Evolutionary conservation across 2,888 invertebrate species (phyloP), one percentile per base, ranked within the genome.

Genomic region (Xiphydria camelus): DNA sequence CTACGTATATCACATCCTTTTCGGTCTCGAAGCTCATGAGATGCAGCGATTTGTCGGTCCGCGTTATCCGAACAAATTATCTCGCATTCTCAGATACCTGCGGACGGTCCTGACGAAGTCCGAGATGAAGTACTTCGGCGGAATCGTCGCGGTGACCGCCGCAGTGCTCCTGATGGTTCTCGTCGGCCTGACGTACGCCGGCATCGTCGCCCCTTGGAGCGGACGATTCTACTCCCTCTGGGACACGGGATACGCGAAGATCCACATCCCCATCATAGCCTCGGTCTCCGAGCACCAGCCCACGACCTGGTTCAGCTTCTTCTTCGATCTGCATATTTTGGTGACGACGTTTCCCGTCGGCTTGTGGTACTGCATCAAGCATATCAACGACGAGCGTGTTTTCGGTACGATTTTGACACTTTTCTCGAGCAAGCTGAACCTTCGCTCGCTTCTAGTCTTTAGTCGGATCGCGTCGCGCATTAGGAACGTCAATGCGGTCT

Each of bases 261-360:
- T 98, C 65, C 98, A 99, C 78, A 98, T 98, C 67, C 98, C 98
- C 2, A 99, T 99, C 69, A 99, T 99, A 59, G 98, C 98, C 1
- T 96, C 96, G 0, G 98, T 99, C 15, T 97, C 97, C 0, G 98
- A 99, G 75, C 98, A 99, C 83, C 99, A 99, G 78, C 99, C 99
- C 0, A 99, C 99, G 1, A 96, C 97, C 0, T 99, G 99, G 99
- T 97, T 97, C 54, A 94, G 94, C 0, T 95, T 96, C 78, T 97
- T 99, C 84, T 98, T 99, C 74, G 99, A 99, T 78, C 82, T 99
- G 4, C 99, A 99, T 75, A 90, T 99, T 57, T 82, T 99, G 29
- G 91, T 96, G 5, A 91, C 94, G 61, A 92, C 94, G 1, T 99
- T 99, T 80, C 99, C 99, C 0, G 98, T 96, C 10, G 99, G 99